phyloP scores from a whole-genome alignment of 35 echinoderm and acorn worm genomes.

The Acanthaster planci region DNA sequence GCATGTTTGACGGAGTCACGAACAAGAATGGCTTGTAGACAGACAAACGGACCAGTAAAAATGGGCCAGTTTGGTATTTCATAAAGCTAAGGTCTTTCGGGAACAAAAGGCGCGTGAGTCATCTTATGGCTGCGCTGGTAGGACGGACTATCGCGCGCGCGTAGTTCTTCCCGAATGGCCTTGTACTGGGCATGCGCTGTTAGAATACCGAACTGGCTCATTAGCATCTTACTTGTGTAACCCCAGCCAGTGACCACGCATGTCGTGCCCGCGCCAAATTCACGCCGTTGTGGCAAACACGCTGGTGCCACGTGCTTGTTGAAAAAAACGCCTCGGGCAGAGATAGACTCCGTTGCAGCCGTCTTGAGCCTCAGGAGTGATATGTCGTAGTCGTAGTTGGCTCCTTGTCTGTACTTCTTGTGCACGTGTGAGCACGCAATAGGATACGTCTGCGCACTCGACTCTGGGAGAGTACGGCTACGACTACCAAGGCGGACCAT shows the following conservation, averaged over 20 bases:
- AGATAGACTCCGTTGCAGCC: neutral
- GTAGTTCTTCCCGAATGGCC: too few relatives aligned
- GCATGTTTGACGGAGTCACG: too few relatives aligned
- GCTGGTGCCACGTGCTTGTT: slow-evolving; percentile 52
- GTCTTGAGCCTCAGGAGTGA: slow-evolving; percentile 68
- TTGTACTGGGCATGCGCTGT: too few relatives aligned
- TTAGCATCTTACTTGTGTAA: slow-evolving; percentile 58
- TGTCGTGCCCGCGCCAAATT: slow-evolving; percentile 41
- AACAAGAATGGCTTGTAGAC: too few relatives aligned
- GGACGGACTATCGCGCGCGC: too few relatives aligned
- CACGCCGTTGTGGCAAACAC: slow-evolving; percentile 57
- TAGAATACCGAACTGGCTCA: too few relatives aligned
- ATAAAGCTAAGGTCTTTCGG: too few relatives aligned
- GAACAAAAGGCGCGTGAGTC: too few relatives aligned
- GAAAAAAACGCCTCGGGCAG: slow-evolving; percentile 10
- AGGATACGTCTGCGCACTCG: slow-evolving; percentile 52
- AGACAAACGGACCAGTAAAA: too few relatives aligned
- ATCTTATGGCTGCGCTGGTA: too few relatives aligned
- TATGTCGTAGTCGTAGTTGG: slow-evolving; percentile 59
- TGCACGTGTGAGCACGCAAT: slow-evolving; percentile 74
- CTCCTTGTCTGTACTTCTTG: slow-evolving; percentile 2
- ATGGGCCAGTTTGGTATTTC: too few relatives aligned
- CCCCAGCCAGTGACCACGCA: slow-evolving; percentile 84
- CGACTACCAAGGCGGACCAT: slow-evolving; percentile 58
- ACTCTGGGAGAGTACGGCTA: slow-evolving; percentile 28